phyloP scores from a whole-genome alignment of 1,140 invertebrate species.

The Platyscapa corneri region DNA sequence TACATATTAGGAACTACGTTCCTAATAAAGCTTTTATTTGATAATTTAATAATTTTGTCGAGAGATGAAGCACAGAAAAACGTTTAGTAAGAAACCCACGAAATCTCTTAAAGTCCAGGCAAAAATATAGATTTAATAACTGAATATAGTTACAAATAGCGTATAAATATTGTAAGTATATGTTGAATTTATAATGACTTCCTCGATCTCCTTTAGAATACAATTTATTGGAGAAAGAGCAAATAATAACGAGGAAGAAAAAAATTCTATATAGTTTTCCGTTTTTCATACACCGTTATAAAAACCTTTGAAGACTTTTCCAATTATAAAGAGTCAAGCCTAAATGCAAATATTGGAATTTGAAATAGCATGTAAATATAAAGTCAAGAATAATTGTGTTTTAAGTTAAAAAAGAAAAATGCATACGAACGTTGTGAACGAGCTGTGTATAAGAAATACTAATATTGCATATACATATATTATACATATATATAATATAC shows the following conservation, averaged over 20 bases:
- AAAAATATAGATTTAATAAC: conserved; percentile 22
- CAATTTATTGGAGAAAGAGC: neutral
- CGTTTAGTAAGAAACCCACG: neutral
- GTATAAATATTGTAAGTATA: conserved; percentile 50
- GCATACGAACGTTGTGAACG: conserved; percentile 3
- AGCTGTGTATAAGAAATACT: conserved; percentile 25
- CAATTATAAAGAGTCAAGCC: conserved; percentile 28
- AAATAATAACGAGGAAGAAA: neutral
- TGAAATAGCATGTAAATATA: conserved; percentile 44
- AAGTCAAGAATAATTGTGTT: conserved; percentile 14
- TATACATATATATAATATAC: conserved; percentile 36
- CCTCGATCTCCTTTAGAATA: conserved; percentile 13
- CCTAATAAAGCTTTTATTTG: neutral
- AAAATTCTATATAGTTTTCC: conserved; percentile 34
- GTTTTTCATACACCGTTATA: conserved; percentile 10
- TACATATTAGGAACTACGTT: too few relatives aligned
- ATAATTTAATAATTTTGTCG: conserved; percentile 2
- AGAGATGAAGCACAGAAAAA: conserved; percentile 8
- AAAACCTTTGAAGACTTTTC: conserved; percentile 28
- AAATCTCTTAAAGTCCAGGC: conserved; percentile 9
- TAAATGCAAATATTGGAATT: conserved; percentile 37
- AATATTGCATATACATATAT: conserved; percentile 45
- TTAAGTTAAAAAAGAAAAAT: conserved; percentile 22
- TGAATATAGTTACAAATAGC: conserved; percentile 34
- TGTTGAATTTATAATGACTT: conserved; percentile 42